A percentile compares a stretch with the other conserved stretches of the same genome.
phyloP scores from a whole-genome alignment of 2,113 vertebrate species.

The Nesoenas mayeri region DNA sequence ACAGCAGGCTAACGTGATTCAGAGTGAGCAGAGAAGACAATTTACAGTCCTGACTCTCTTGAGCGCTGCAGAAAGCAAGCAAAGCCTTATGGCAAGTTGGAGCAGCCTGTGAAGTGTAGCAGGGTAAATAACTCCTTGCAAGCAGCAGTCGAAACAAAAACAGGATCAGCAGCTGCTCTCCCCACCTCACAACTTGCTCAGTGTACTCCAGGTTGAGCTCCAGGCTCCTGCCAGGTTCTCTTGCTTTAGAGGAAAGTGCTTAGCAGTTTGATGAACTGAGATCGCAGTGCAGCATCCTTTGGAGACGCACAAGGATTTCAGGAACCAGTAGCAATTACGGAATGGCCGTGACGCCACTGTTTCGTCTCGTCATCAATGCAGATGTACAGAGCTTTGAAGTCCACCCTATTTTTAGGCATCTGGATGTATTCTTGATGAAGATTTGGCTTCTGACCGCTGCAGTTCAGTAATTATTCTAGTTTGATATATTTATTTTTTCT shows the following conservation, averaged over 20 bases:
- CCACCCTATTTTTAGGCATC: not conserved
- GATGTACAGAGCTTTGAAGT: not conserved
- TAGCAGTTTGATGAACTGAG: not conserved
- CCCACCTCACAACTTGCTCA: not conserved
- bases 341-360: not conserved
- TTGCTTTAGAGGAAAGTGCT: not conserved
- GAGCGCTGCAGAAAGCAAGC: not conserved
- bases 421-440: not conserved
- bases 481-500: not conserved
- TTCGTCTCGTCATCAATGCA: not conserved
- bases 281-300: not conserved
- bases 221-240: not conserved
- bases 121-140: slow-evolving; percentile 4
- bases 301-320: not conserved
- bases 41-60: not conserved
- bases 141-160: not conserved
- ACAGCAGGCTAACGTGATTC: not conserved
- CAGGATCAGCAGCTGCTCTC: slow-evolving; percentile 14
- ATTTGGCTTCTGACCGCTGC: not conserved
- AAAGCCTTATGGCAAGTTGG: slow-evolving; percentile 11
- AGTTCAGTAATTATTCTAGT: not conserved
- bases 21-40: not conserved
- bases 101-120: not conserved
- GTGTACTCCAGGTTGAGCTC: not conserved
- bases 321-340: not conserved